Percentiles rank a stretch among this genome's conserved stretches.
phyloP scores from a whole-genome alignment of 2,797 vertebrate species.

The Spheniscus humboldti region DNA sequence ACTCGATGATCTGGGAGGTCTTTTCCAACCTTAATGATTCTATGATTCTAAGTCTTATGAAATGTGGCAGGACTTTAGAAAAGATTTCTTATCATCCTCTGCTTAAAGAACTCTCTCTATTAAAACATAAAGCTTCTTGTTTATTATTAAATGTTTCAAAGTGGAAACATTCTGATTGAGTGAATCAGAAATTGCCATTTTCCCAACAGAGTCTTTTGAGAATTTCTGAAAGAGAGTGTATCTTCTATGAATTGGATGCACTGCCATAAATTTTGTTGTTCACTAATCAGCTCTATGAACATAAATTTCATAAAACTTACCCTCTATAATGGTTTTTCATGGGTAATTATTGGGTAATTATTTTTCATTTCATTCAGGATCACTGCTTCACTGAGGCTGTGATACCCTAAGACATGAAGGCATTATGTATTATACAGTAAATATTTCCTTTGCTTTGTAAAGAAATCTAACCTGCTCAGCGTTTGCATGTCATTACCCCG shows the following conservation, averaged over 20 bases:
- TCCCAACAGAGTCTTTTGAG: background rate
- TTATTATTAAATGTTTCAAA: background rate
- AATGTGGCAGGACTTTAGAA: background rate
- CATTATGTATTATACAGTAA: background rate
- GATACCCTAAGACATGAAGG: background rate
- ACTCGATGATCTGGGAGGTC: too few relatives aligned
- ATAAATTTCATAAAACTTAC: background rate
- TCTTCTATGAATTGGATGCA: background rate
- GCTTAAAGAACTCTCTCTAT: background rate
- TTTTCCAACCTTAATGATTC: too few relatives aligned
- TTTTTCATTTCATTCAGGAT: background rate
- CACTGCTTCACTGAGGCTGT: background rate
- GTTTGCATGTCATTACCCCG: background rate
- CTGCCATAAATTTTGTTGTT: background rate
- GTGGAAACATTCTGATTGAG: background rate
- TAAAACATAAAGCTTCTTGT: background rate
- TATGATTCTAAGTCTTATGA: background rate
- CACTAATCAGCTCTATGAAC: background rate
- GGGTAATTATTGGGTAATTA: too few relatives aligned
- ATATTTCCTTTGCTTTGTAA: background rate
- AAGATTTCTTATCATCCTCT: background rate
- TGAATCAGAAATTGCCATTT: background rate
- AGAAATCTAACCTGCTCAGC: slow-evolving; percentile 3
- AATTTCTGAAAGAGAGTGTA: background rate
- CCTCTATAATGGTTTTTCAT: background rate